Evolutionary conservation across 2,113 vertebrate species (phyloP).

Genomic region (Callipepla squamata): DNA sequence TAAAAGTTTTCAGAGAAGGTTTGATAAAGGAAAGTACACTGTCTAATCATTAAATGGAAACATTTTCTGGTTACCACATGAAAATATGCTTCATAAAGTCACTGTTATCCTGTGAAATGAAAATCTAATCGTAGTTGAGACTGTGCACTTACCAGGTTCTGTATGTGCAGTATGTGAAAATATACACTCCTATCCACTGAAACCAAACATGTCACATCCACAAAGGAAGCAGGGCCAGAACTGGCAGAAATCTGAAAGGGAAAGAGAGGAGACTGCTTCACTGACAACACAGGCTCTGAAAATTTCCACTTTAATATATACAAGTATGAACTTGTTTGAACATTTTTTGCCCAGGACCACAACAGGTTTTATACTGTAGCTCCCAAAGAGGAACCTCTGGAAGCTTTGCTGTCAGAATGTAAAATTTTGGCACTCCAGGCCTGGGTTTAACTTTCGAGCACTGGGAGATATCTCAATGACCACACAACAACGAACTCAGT

Average conservation of each 20-base stretch:
- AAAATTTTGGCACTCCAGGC: neutral
- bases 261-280: neutral
- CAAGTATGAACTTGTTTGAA: neutral
- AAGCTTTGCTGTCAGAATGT: neutral
- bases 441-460: neutral
- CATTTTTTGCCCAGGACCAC: neutral
- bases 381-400: neutral
- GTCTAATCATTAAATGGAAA: slow-evolving; percentile 28
- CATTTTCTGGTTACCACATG: slow-evolving; percentile 4
- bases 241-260: neutral
- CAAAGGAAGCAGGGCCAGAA: neutral
- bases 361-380: neutral
- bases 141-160: neutral
- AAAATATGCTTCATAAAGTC: slow-evolving; percentile 50
- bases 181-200: neutral
- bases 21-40: slow-evolving; percentile 42
- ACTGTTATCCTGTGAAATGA: neutral
- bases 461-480: neutral
- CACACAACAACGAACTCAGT: neutral
- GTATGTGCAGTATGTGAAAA: neutral
- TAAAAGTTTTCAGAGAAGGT: neutral
- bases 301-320: neutral
- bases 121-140: neutral
- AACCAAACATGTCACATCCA: neutral
- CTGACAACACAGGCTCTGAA: neutral